phyloP scores from a whole-genome alignment of 2,888 invertebrate species.

The Xanthia icteritia region DNA sequence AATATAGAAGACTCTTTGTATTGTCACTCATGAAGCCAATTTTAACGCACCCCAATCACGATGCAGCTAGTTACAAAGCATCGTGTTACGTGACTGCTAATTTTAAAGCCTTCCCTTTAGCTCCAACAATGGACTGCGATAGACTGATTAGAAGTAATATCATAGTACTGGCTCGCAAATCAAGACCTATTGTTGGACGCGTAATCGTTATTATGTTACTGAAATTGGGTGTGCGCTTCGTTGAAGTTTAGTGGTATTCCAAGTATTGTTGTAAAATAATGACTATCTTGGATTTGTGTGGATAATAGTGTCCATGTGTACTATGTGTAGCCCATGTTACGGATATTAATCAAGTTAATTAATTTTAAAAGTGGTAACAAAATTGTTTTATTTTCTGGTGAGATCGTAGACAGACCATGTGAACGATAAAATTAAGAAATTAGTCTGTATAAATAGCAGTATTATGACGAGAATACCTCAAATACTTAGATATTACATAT shows the following conservation, averaged over 20 bases:
- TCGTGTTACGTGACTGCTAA: constrained; percentile 13
- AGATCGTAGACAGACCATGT: background rate
- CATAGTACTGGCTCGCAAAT: constrained; percentile 60
- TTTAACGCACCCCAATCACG: background rate
- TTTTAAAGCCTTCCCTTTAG: background rate
- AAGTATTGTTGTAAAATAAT: constrained; percentile 28
- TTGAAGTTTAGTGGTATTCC: constrained; percentile 34
- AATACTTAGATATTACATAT: too few relatives aligned
- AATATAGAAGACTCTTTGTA: too few relatives aligned
- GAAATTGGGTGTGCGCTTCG: constrained; percentile 54
- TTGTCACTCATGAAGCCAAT: background rate
- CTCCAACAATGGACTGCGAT: constrained; percentile 14
- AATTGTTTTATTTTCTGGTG: too few relatives aligned
- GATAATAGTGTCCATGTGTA: too few relatives aligned
- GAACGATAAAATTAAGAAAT: too few relatives aligned
- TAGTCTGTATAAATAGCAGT: background rate
- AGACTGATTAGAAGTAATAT: constrained; percentile 44
- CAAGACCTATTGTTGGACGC: constrained; percentile 65
- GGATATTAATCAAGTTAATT: too few relatives aligned
- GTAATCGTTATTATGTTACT: constrained; percentile 58
- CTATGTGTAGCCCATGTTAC: background rate
- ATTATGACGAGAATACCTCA: too few relatives aligned
- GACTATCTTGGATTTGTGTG: constrained; percentile 15
- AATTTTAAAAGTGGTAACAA: background rate
- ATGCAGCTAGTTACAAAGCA: background rate